Evolutionary conservation across 2,113 vertebrate genomes (phyloP), one percentile per base, ranked within the genome.

Genomic region (Pollimyrus isidori): DNA sequence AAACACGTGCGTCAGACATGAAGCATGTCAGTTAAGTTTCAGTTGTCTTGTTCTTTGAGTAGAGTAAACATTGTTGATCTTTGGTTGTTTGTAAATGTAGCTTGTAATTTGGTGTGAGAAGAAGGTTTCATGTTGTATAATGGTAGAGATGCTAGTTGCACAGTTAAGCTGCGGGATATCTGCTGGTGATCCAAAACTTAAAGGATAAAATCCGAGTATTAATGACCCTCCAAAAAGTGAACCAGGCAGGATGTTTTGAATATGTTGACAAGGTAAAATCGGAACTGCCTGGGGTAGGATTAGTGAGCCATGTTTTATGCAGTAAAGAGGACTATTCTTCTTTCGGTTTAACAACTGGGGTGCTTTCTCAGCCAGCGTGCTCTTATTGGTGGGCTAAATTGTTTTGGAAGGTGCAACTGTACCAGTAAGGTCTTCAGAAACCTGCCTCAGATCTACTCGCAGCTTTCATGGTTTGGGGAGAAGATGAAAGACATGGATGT

Each of bases 401-500:
- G 46, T 90, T 6, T 90, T 73, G 91, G 58, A 92, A 95, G 94
- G 62, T 95, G 95, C 91, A 96, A 94, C 88, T 94, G 99, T 90
- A 95, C 93, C 90, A 95, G 93, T 86, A 94, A 95, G 39, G 95
- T 94, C 88, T 95, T 97, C 90, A 94, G 93, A 91, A 97, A 97
- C 91, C 93, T 99, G 90, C 93, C 94, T 84, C 93, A 96, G 92
- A 92, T 97, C 93, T 98, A 98, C 95, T 96, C 97, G 2, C 95
- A 96, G 88, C 90, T 97, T 91, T 95, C 96, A 90, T 93, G 97
- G 90, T 94, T 96, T 91, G 91, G 94, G 23, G 93, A 95, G 92
- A 98, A 97, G 92, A 93, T 95, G 30, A 96, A 97, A 93, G 96
- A 97, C 91, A 94, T 99, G 91, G 94, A 97, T 91, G 95, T 99